Conservation (phyloP, 2,888 invertebrate species). For the Linnaemya vulpina region DNA sequence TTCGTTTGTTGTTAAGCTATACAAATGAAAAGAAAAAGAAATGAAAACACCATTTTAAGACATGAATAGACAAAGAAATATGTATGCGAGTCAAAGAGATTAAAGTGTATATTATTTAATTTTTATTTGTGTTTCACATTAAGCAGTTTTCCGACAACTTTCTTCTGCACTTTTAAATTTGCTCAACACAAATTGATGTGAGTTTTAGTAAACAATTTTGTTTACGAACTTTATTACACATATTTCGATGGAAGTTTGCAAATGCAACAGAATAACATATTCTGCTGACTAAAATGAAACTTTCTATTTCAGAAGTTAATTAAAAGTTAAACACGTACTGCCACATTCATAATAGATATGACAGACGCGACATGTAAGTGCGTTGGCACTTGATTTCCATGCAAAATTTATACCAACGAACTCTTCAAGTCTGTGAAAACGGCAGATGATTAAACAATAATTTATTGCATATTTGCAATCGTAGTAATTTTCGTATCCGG, state of each 20-base stretch:
- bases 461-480: background rate
- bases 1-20: constrained; percentile 8
- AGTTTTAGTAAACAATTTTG: background rate
- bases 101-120: constrained; percentile 14
- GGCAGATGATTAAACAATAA: no score
- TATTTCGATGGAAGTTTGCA: background rate
- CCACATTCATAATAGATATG: no score
- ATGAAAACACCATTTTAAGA: constrained; percentile 10
- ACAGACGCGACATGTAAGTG: no score
- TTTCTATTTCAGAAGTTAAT: background rate
- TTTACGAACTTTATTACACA: no score
- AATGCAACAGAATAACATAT: background rate
- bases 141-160: background rate
- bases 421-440: no score
- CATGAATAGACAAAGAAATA: constrained; percentile 19
- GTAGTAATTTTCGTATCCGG: constrained; percentile 38
- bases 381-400: no score
- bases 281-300: background rate
- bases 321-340: background rate
- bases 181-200: background rate
- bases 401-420: no score
- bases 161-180: background rate
- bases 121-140: constrained; percentile 1
- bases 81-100: background rate
- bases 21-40: background rate